Evolutionary conservation across 1,140 invertebrate species (phyloP).

Genomic region (Neomicropteryx cornuta): DNA sequence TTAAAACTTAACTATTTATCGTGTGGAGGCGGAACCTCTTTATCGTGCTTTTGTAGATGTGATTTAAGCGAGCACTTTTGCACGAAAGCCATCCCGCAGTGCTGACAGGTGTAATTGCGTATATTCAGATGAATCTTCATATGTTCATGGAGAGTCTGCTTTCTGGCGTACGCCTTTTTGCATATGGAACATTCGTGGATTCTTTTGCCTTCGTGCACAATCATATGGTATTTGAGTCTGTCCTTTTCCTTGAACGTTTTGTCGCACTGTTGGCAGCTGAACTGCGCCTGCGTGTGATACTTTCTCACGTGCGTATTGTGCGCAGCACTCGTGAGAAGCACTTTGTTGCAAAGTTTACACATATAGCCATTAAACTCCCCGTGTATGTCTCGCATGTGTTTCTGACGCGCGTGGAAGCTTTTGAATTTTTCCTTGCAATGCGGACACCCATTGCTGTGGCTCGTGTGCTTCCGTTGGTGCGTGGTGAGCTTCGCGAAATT

Average conservation of each 20-base stretch:
- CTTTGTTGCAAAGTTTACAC: slow-evolving; percentile 27
- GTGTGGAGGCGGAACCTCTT: too few relatives aligned
- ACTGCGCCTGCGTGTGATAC: slow-evolving; percentile 28
- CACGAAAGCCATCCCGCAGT: slow-evolving; percentile 22
- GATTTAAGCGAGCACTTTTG: slow-evolving; percentile 16
- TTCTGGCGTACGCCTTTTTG: slow-evolving; percentile 44
- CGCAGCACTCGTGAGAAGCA: slow-evolving; percentile 25
- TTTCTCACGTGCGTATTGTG: slow-evolving; percentile 30
- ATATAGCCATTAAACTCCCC: slow-evolving; percentile 28
- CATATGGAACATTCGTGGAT: slow-evolving; percentile 58
- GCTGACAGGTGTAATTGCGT: slow-evolving; percentile 13
- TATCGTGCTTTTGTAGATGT: slow-evolving; percentile 10
- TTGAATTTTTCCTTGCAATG: slow-evolving; percentile 41
- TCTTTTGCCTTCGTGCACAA: slow-evolving; percentile 53
- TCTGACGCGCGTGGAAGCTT: slow-evolving; percentile 29
- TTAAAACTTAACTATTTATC: too few relatives aligned
- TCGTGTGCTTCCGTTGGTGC: slow-evolving; percentile 25
- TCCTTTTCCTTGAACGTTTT: slow-evolving; percentile 28
- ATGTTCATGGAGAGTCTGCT: slow-evolving; percentile 37
- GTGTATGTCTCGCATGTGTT: slow-evolving; percentile 32
- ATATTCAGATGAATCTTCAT: slow-evolving; percentile 36
- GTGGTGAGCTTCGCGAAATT: slow-evolving; percentile 33
- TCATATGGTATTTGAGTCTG: slow-evolving; percentile 34
- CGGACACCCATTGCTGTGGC: slow-evolving; percentile 28
- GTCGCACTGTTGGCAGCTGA: slow-evolving; percentile 25